Evolutionary conservation across 2,888 invertebrate genomes (phyloP), one percentile per base, ranked within the genome.

Genomic region (Neoascia interrupta): DNA sequence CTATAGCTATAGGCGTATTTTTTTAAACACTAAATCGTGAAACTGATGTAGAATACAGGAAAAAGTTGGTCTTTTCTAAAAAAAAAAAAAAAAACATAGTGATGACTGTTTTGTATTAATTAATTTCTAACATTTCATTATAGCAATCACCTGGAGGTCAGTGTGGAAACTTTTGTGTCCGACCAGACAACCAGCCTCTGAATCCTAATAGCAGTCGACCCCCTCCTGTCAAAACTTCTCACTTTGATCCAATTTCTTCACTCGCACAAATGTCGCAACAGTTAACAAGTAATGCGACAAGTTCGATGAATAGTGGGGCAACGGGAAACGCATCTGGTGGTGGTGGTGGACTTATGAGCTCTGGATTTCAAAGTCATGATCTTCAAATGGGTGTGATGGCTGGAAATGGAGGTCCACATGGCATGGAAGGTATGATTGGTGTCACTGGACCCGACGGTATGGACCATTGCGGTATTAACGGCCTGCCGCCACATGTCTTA

Each of bases 201-300:
- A 93, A 93, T 87, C 93, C 93, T 0, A 92, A 93, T 82, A 92
- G 91, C 82, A 86, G 84, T 81, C 85, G 88, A 89, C 90, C 88
- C 83, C 90, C 87, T 86, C 92, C 85, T 88, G 92, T 88, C 84
- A 93, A 92, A 90, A 91, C 88, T 86, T 90, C 91, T 85, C 95
- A 92, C 86, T 97, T 97, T 88, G 97, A 97, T 90, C 97, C 97
- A 0, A 97, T 97, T 84, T 95, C 96, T 54, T 97, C 97, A 5
- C 91, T 97, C 84, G 96, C 97, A 61, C 97, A 97, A 89, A 97
- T 97, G 97, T 96, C 96, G 80, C 97, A 97, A 85, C 96, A 96
- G 86, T 89, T 97, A 81, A 96, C 96, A 10, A 95, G 94, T 84
- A 94, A 94, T 86, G 92, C 86, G 1, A 90, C 92, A 11, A 90